Evolutionary conservation across 2,797 vertebrate genomes (phyloP), one percentile per base, ranked within the genome.

Genomic region (Serranus cabrilla): DNA sequence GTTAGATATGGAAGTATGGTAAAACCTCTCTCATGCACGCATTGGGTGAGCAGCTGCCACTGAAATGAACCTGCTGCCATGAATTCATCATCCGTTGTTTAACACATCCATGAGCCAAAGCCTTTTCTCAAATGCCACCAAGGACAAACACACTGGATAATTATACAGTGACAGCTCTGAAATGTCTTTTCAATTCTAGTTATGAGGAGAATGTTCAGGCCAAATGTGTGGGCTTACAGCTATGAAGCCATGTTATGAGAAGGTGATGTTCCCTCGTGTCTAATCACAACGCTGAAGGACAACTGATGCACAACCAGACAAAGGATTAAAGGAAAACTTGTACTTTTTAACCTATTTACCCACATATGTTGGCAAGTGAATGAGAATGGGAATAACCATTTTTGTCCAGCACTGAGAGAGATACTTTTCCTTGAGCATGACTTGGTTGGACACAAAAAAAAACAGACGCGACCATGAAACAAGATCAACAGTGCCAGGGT

Each of bases 141-240:
- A 17, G 39, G 31, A 76, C 23, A 50, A 54, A 74, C 39, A 42
- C 45, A 46, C 39, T 14, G 43, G 27, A 70, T 68, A 34, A 74
- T 71, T 31, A 64, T n/a, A 11, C 31, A 31, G 21, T 2, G 43
- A 52, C 18, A 25, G 18, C 16, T 69, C 18, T 46, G 13, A 67
- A 50, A 31, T 3, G 0, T 17, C 20, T 25, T 27, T 39, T n/a
- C 20, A 39, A 11, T 34, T 59, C 10, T 17, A 54, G 51, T 31
- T 50, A 27, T 46, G 50, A 69, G 54, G 18, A 27, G 23, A 52
- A 64, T 69, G 27, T 43, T 71, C 25, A 3, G 31, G 11, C 37
- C 27, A 52, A 66, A 66, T n/a, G 7, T 64, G 2, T 12, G 6
- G 14, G 25, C 18, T 45, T 46, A 34, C 40, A 11, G 52, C 34